phyloP scores from a whole-genome alignment of 2,797 vertebrate species.

The Mus minutoides region DNA sequence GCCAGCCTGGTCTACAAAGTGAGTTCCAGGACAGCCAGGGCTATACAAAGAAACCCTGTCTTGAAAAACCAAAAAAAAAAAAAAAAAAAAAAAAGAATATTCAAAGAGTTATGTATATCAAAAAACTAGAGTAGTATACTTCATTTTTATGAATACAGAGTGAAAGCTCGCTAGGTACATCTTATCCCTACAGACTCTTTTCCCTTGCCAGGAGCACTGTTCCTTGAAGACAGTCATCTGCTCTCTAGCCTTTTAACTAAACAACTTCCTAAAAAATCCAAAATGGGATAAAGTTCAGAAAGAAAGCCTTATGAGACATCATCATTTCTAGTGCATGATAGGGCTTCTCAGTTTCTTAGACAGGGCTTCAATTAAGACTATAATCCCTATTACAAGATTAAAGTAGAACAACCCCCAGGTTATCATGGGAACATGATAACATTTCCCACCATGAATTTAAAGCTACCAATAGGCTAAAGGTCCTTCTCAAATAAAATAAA shows the following conservation, averaged over 20 bases:
- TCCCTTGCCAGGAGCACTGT: neutral
- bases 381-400: neutral
- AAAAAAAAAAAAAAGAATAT: too few relatives aligned
- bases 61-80: too few relatives aligned
- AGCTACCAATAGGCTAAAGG: neutral
- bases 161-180: neutral
- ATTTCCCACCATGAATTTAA: neutral
- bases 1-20: too few relatives aligned
- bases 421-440: neutral
- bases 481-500: neutral
- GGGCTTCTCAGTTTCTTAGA: neutral
- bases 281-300: neutral
- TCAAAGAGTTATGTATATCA: neutral
- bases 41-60: too few relatives aligned
- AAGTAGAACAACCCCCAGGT: neutral
- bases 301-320: neutral
- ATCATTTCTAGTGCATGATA: neutral
- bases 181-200: fast-evolving
- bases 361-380: neutral
- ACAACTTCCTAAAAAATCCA: neutral
- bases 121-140: neutral
- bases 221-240: neutral
- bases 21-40: too few relatives aligned
- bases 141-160: neutral
- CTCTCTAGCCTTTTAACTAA: neutral